Evolutionary conservation across 2,888 invertebrate genomes (phyloP).

Genomic region (Cryptophagus acutangulus): DNA sequence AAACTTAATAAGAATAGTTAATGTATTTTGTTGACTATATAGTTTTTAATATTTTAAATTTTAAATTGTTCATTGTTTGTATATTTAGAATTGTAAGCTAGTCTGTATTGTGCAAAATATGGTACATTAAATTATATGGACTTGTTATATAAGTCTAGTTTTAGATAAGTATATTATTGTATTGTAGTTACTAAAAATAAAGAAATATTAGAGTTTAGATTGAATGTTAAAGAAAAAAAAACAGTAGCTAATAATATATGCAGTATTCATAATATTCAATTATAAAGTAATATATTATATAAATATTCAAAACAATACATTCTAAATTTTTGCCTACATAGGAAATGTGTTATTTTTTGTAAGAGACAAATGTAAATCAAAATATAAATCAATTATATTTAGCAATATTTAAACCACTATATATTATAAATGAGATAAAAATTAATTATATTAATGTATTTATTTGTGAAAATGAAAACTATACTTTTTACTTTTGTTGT

Average conservation of each 20-base stretch:
- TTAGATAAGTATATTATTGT: slow-evolving; percentile 18
- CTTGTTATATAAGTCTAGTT: slow-evolving; percentile 34
- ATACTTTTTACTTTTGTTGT: slow-evolving; percentile 6
- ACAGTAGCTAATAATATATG: slow-evolving; percentile 22
- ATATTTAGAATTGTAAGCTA: slow-evolving; percentile 33
- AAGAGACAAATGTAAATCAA: slow-evolving; percentile 28
- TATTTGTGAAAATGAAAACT: neutral
- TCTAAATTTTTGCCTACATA: slow-evolving; percentile 45
- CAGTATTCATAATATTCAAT: slow-evolving; percentile 25
- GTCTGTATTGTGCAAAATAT: slow-evolving; percentile 31
- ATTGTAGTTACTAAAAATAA: slow-evolving; percentile 21
- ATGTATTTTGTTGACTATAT: slow-evolving; percentile 1
- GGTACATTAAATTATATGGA: slow-evolving; percentile 25
- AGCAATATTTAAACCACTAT: slow-evolving; percentile 32
- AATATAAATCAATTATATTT: slow-evolving; percentile 21
- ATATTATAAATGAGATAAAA: slow-evolving; percentile 8
- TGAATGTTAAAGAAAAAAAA: slow-evolving; percentile 22
- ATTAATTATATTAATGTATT: neutral
- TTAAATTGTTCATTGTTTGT: slow-evolving; percentile 24
- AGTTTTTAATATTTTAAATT: slow-evolving; percentile 20
- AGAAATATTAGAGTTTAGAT: slow-evolving; percentile 20
- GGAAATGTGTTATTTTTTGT: slow-evolving; percentile 39
- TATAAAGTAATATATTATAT: slow-evolving; percentile 13
- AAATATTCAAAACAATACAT: slow-evolving; percentile 29
- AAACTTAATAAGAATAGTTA: neutral